Base-by-base conservation (phyloP, 1,140 invertebrate genomes). In the Prorops nasuta region DNA sequence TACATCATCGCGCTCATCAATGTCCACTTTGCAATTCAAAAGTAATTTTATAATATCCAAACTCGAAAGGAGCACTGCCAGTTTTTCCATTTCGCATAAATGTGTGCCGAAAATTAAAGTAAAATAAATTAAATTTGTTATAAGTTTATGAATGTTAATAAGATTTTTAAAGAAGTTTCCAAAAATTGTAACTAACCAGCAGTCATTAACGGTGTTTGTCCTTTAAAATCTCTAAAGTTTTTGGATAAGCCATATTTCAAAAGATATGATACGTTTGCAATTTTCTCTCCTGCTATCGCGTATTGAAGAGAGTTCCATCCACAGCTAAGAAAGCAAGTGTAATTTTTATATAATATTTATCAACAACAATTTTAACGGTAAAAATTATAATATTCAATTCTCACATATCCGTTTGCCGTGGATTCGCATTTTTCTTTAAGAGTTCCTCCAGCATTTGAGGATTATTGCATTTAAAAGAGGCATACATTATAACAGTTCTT, bases 181-280 rank as follows among this genome's bases (percentile, higher is more conserved):
- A 3, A 14, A 19, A 40, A 19, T 34, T 20, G 9, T 16, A 21
- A 22, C 15, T 31, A 51, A 65, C 53, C 56, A 22, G 64, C 60
- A 3, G 46, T 50, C 63, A 67, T 67, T 8, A 69, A 47, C 0
- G 65, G 55, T 9, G 65, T 67, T 34, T 61, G 41, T 1, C 60
- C 54, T 4, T 49, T 24, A 1, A 14, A 17, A 24, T 63, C 56
- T n/a, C 17, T 22, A 12, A 37, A 51, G 49, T 80, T 67, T 7
- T 77, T 58, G 1, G 58, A 49, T 0, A 68, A 63, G 3, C 72
- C 74, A 8, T 58, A 43, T 19, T 78, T 67, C 16, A 81, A 49
- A n/a, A 80, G 59, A 10, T 70, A 54, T 10, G 50, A 49, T 1
- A 79, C 70, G 54, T 79, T 65, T 31, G 28, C 34, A 15, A 61